Evolutionary conservation across 2,797 vertebrate species (phyloP).

Genomic region (Lepilemur septentrionalis): DNA sequence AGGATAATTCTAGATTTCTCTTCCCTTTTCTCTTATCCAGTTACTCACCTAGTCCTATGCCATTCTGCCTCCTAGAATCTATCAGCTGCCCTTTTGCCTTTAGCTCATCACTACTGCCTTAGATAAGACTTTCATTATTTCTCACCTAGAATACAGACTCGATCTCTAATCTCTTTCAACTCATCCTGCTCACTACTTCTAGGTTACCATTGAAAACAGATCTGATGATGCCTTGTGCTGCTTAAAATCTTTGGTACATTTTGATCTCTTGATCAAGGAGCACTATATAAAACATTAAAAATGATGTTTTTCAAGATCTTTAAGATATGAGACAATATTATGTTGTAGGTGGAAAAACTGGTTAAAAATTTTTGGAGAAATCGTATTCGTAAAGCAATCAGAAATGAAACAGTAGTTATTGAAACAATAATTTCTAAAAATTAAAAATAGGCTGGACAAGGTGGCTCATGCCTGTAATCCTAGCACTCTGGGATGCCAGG

Average conservation of each 20-base stretch:
- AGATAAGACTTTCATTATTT: not conserved
- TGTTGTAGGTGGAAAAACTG: not conserved
- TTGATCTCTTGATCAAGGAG: conserved; percentile 15
- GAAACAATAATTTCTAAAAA: not conserved
- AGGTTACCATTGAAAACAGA: not conserved
- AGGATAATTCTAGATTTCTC: not conserved
- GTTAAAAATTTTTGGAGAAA: not conserved
- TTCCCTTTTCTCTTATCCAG: not conserved
- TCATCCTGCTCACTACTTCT: not conserved
- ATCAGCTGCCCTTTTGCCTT: not conserved
- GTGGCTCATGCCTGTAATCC: no score
- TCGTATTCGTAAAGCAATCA: not conserved
- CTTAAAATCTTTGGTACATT: conserved; percentile 1
- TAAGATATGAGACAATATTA: not conserved
- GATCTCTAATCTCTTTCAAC: not conserved
- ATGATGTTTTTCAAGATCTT: not conserved
- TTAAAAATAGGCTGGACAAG: no score
- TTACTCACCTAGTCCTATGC: not conserved
- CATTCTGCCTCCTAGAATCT: not conserved
- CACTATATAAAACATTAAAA: not conserved
- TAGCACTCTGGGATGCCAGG: no score
- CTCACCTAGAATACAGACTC: not conserved
- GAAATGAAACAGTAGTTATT: not conserved
- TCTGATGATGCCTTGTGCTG: not conserved
- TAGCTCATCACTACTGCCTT: not conserved